Percentiles rank a stretch among this genome's conserved stretches.
phyloP scores from a whole-genome alignment of 1,140 invertebrate genomes.

The Antheraea mylitta region DNA sequence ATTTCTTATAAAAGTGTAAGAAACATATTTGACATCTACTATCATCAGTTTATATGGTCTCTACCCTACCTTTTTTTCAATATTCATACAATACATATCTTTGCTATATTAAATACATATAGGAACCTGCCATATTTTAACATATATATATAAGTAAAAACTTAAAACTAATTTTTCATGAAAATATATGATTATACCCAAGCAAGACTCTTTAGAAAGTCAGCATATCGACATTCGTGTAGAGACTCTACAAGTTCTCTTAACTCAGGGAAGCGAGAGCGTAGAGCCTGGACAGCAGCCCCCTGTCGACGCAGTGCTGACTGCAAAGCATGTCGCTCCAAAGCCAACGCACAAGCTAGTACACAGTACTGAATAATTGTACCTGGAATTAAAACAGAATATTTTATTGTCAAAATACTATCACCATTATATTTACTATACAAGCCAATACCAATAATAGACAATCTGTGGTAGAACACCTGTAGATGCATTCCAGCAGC shows the following conservation, averaged over 20 bases:
- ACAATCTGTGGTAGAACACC: too few relatives aligned
- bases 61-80: too few relatives aligned
- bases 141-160: too few relatives aligned
- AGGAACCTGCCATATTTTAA: too few relatives aligned
- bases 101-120: too few relatives aligned
- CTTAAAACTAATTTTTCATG: too few relatives aligned
- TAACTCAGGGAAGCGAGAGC: constrained; percentile 92
- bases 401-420: not conserved
- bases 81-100: too few relatives aligned
- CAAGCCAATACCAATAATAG: too few relatives aligned
- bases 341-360: constrained; percentile 71
- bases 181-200: constrained; percentile 78
- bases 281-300: constrained; percentile 96
- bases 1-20: too few relatives aligned
- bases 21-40: too few relatives aligned
- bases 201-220: constrained; percentile 94
- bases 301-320: constrained; percentile 82
- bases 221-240: constrained; percentile 98
- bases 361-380: constrained; percentile 78
- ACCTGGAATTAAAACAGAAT: constrained; percentile 45
- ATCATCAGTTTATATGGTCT: too few relatives aligned
- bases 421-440: not conserved
- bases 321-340: constrained; percentile 72
- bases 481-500: too few relatives aligned
- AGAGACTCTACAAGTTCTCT: constrained; percentile 96